These are phyloP conservation scores for Oplegnathus fasciatus DNA, from an alignment of 2,113 vertebrate genomes.

Conservation along the genomic window DNA sequence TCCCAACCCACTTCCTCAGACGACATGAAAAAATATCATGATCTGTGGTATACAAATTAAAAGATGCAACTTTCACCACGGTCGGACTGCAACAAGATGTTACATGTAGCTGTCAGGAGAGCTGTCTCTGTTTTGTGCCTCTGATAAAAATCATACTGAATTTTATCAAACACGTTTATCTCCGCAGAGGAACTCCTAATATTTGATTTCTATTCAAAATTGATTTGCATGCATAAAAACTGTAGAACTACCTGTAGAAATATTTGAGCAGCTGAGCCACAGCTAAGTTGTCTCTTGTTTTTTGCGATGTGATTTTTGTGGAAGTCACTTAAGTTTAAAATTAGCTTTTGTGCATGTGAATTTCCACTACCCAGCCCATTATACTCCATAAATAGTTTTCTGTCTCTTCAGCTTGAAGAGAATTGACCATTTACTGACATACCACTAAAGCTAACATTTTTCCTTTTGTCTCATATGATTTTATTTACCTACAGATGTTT, in stretches of 20 bases:
- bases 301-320: background rate
- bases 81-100: too few relatives aligned
- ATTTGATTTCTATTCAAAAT: background rate
- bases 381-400: background rate
- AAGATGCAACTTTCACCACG: too few relatives aligned
- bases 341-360: background rate
- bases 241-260: background rate
- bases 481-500: slow-evolving; percentile 85
- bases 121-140: background rate
- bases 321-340: background rate
- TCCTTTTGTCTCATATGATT: slow-evolving; percentile 51
- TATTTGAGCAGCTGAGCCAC: background rate
- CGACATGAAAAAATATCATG: too few relatives aligned
- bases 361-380: background rate
- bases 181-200: background rate
- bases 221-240: background rate
- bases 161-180: background rate
- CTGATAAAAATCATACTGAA: background rate
- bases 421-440: slow-evolving; percentile 12
- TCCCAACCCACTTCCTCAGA: too few relatives aligned
- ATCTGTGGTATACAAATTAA: too few relatives aligned
- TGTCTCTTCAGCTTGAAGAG: slow-evolving; percentile 10
- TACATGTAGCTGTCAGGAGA: background rate
- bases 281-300: background rate
- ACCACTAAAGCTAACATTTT: slow-evolving; percentile 41